Evolutionary conservation across 2,113 vertebrate species (phyloP).

Genomic region (Laticauda colubrina): DNA sequence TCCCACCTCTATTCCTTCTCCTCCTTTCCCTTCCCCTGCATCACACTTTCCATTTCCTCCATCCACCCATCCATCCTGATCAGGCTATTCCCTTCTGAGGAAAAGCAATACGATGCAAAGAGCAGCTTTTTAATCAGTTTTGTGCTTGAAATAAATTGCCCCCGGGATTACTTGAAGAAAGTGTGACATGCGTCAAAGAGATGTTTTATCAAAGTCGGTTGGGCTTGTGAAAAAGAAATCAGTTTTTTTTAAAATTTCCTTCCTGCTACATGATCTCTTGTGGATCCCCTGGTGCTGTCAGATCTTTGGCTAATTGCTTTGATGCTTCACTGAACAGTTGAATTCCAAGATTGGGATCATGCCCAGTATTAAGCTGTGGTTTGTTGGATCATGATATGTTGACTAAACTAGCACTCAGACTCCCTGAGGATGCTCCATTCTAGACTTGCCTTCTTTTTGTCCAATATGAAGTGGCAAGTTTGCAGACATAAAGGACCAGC

Average conservation of each 20-base stretch:
- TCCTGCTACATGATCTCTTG: conserved; percentile 19
- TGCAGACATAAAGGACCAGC: not conserved
- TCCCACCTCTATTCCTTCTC: not conserved
- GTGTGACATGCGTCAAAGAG: conserved; percentile 12
- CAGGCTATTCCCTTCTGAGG: not conserved
- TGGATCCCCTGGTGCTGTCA: not conserved
- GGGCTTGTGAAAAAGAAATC: conserved; percentile 33
- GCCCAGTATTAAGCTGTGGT: not conserved
- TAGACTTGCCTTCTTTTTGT: not conserved
- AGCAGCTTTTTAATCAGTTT: conserved; percentile 29
- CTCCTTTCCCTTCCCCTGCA: not conserved
- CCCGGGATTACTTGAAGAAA: conserved; percentile 32
- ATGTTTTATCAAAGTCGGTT: conserved; percentile 33
- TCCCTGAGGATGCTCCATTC: not conserved
- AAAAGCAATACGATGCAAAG: not conserved
- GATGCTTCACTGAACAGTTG: not conserved
- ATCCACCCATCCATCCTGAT: not conserved
- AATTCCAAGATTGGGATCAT: not conserved
- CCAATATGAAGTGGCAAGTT: not conserved
- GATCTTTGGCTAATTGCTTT: not conserved
- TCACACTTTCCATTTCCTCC: not conserved
- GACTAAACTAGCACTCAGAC: not conserved
- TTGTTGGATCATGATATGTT: not conserved
- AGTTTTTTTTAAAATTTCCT: not conserved
- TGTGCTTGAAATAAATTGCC: conserved; percentile 52